Evolutionary conservation across 2,888 invertebrate genomes (phyloP).

Genomic region (Zaprionus lineosus): DNA sequence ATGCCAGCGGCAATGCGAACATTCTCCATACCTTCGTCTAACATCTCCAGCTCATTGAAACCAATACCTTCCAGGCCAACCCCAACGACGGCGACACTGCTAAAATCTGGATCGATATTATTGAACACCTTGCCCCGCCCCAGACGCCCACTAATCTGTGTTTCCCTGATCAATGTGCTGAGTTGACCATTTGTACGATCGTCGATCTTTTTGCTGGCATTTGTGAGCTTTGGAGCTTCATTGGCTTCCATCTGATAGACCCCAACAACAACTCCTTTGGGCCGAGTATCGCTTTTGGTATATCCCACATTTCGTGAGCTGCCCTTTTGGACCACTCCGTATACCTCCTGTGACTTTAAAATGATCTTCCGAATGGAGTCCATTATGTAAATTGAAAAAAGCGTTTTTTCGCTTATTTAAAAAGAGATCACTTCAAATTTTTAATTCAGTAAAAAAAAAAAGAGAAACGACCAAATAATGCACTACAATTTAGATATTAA

Average conservation of each 20-base stretch:
- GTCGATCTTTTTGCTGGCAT: slow-evolving; percentile 83
- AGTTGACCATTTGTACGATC: slow-evolving; percentile 83
- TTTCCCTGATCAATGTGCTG: slow-evolving; percentile 82
- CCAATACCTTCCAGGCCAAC: slow-evolving; percentile 86
- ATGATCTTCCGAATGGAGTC: too few relatives aligned
- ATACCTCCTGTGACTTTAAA: too few relatives aligned
- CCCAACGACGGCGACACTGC: slow-evolving; percentile 87
- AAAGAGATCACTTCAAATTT: too few relatives aligned
- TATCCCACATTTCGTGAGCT: slow-evolving; percentile 26
- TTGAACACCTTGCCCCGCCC: slow-evolving; percentile 84
- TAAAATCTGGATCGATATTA: slow-evolving; percentile 85
- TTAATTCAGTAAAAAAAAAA: too few relatives aligned
- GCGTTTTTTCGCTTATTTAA: too few relatives aligned
- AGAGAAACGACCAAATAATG: too few relatives aligned
- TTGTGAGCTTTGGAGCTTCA: slow-evolving; percentile 82
- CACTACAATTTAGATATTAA: too few relatives aligned
- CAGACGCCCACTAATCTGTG: slow-evolving; percentile 69
- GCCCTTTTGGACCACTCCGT: not conserved
- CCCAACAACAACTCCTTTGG: slow-evolving; percentile 84
- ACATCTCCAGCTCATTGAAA: slow-evolving; percentile 87
- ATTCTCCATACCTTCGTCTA: slow-evolving; percentile 88
- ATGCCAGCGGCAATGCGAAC: slow-evolving; percentile 87
- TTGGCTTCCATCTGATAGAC: slow-evolving; percentile 83
- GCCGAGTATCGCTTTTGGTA: slow-evolving; percentile 4
- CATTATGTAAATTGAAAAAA: too few relatives aligned